phyloP scores from a whole-genome alignment of 2,797 vertebrate species.

The Arremon aurantiirostris region DNA sequence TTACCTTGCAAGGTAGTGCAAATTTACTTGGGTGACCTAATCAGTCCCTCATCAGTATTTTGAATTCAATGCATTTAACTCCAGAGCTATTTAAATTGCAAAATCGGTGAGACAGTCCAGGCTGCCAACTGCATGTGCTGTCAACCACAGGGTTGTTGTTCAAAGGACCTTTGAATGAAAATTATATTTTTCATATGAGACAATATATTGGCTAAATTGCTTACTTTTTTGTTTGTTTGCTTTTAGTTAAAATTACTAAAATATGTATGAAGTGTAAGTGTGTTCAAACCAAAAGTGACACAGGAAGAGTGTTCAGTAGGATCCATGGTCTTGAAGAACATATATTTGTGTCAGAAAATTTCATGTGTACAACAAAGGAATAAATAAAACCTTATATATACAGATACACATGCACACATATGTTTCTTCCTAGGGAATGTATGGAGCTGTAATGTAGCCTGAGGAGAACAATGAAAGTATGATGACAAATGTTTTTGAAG shows the following conservation, averaged over 20 bases:
- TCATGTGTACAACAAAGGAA: neutral
- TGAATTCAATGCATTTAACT: neutral
- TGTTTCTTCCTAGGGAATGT: neutral
- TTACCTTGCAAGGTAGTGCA: constrained; percentile 25
- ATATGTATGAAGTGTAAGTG: neutral
- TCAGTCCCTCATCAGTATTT: neutral
- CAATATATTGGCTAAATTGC: neutral
- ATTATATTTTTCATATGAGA: neutral
- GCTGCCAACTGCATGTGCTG: neutral
- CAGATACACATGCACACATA: neutral
- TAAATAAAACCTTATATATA: neutral
- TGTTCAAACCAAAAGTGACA: neutral
- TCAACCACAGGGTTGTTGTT: neutral
- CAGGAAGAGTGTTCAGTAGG: neutral
- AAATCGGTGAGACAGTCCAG: neutral
- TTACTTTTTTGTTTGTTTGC: neutral
- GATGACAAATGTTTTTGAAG: neutral
- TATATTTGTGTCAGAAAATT: neutral
- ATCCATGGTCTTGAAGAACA: neutral
- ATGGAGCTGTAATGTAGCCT: neutral
- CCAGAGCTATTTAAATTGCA: neutral
- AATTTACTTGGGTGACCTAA: neutral
- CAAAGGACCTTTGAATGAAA: neutral
- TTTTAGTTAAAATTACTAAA: neutral
- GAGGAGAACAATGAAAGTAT: neutral